These are phyloP conservation scores for Rhipidura dahli DNA, from an alignment of 2,113 vertebrate genomes.

Conservation along the genomic window DNA sequence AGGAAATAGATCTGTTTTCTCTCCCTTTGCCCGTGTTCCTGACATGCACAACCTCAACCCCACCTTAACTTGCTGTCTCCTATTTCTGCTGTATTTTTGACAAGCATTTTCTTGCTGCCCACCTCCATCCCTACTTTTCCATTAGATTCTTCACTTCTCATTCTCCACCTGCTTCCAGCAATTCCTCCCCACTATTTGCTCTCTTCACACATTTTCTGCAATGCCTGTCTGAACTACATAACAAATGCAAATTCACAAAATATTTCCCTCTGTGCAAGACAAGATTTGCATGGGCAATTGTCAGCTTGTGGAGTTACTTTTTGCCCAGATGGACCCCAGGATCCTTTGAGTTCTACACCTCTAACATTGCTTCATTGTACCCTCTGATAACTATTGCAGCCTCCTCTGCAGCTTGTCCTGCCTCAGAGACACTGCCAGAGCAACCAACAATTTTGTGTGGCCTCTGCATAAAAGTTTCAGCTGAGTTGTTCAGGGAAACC, in stretches of 20 bases:
- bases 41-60: not conserved
- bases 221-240: not conserved
- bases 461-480: not conserved
- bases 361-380: not conserved
- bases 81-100: not conserved
- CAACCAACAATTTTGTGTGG: not conserved
- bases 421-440: not conserved
- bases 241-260: not conserved
- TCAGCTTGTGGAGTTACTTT: not conserved
- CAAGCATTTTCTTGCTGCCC: not conserved
- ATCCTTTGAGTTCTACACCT: not conserved
- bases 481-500: not conserved
- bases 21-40: not conserved
- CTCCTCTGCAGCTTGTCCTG: not conserved
- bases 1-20: not conserved
- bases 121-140: not conserved
- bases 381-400: not conserved
- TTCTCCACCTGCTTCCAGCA: not conserved
- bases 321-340: not conserved
- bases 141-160: not conserved
- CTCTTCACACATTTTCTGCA: not conserved
- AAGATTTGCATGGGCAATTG: not conserved
- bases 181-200: not conserved
- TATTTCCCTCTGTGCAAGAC: not conserved
- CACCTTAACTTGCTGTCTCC: not conserved